Conservation (phyloP, 2,888 invertebrate genomes). For the Catocala nupta region DNA sequence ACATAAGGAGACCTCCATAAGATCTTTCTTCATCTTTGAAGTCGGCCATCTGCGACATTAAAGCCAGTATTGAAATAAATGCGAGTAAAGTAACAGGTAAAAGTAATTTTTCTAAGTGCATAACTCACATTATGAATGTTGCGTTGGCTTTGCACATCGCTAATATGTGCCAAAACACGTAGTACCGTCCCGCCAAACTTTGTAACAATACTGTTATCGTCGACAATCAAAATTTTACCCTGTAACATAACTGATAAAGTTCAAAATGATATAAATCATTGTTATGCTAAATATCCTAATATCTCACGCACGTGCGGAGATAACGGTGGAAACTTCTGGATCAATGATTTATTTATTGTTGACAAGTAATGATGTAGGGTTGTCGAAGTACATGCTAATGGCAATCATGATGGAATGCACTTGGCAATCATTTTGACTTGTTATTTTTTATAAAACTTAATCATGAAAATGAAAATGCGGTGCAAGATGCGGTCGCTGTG, state of each 20-base stretch:
- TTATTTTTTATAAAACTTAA: too few species aligned
- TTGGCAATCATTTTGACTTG: too few species aligned
- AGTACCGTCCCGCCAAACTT: constrained; percentile 27
- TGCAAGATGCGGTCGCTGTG: too few species aligned
- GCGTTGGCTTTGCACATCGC: constrained; percentile 22
- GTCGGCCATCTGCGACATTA: too few species aligned
- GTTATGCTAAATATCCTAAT: not conserved
- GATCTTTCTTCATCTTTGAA: too few species aligned
- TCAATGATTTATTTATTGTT: not conserved
- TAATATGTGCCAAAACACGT: constrained; percentile 37
- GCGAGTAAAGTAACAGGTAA: too few species aligned
- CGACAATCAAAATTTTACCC: constrained; percentile 8
- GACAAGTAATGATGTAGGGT: constrained; percentile 9
- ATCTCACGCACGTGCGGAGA: not conserved
- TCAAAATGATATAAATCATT: constrained; percentile 11
- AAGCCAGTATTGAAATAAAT: too few species aligned
- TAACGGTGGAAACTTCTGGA: constrained; percentile 3
- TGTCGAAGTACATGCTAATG: constrained; percentile 5
- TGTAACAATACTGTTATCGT: constrained; percentile 16
- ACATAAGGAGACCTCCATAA: too few species aligned
- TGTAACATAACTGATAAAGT: constrained; percentile 15
- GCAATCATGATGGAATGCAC: too few species aligned
- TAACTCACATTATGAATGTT: constrained; percentile 10
- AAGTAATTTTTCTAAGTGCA: not conserved
- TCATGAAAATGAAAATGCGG: too few species aligned